A percentile compares a stretch with the other conserved stretches of the same genome.
Conservation (phyloP, 1,140 invertebrate genomes). For the Drosophila suzukii region DNA sequence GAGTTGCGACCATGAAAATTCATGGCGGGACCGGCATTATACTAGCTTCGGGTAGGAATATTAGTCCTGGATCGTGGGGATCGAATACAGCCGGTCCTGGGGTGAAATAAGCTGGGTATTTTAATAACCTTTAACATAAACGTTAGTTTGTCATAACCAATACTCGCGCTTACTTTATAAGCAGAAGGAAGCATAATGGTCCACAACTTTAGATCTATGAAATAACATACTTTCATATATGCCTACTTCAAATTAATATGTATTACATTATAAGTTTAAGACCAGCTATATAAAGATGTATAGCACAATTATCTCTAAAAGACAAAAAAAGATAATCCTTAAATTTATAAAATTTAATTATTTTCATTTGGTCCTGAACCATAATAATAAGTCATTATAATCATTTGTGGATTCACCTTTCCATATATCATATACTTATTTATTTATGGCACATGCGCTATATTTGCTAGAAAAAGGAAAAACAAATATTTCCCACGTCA, state of each 20-base stretch:
- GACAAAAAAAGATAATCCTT: too few species aligned
- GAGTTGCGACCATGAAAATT: conserved; percentile 61
- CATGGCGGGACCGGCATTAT: conserved; percentile 68
- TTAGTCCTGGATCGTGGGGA: conserved; percentile 7
- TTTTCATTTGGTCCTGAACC: too few species aligned
- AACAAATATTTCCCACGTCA: conserved; percentile 4
- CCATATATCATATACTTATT: background rate
- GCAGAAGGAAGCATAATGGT: too few species aligned
- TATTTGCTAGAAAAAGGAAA: too few species aligned
- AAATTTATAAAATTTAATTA: too few species aligned
- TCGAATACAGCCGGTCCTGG: background rate
- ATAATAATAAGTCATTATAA: too few species aligned
- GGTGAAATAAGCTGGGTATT: background rate
- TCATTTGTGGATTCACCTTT: too few species aligned
- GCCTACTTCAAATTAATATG: too few species aligned
- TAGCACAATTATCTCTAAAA: too few species aligned
- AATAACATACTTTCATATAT: background rate
- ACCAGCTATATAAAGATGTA: too few species aligned
- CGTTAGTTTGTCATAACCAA: background rate
- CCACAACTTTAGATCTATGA: background rate
- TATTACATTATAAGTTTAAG: too few species aligned
- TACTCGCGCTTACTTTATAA: background rate
- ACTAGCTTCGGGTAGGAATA: conserved; percentile 37
- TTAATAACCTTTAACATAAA: conserved; percentile 7
- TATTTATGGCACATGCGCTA: background rate